A percentile compares a stretch with the other conserved stretches of the same genome.
phyloP scores from a whole-genome alignment of 2,888 invertebrate species.

The Leucozona laternaria region DNA sequence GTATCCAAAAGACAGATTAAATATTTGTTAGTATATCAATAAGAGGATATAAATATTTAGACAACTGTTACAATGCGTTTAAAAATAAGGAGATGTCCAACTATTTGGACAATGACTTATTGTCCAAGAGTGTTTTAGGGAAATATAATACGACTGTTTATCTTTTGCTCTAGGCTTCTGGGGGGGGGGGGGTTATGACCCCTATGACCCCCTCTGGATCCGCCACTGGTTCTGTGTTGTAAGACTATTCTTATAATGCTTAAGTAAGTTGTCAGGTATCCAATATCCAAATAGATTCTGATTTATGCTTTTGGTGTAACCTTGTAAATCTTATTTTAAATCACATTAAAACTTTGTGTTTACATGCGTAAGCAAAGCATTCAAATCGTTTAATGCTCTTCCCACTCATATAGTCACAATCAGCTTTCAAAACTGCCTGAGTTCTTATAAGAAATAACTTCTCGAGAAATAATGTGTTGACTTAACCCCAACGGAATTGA shows the following conservation, averaged over 20 bases:
- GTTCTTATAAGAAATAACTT: not conserved
- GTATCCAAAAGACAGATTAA: too few relatives aligned
- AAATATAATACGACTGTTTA: too few relatives aligned
- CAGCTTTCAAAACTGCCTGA: not conserved
- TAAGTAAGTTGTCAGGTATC: not conserved
- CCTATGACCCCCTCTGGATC: too few relatives aligned
- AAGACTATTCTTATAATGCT: not conserved
- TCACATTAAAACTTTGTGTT: conserved; percentile 12
- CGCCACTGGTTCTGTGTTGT: not conserved
- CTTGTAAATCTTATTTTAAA: conserved; percentile 17
- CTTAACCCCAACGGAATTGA: conserved; percentile 57
- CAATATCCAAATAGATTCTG: not conserved
- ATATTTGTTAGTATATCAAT: too few relatives aligned
- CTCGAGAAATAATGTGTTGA: conserved; percentile 65
- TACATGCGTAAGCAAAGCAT: not conserved
- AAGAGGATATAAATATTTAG: too few relatives aligned
- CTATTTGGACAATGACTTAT: too few relatives aligned
- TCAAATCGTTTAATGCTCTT: not conserved
- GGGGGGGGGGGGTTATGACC: too few relatives aligned
- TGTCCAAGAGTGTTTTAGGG: too few relatives aligned
- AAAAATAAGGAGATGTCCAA: too few relatives aligned
- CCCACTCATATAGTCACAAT: too few relatives aligned
- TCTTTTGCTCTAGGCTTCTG: too few relatives aligned
- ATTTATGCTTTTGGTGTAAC: conserved; percentile 1
- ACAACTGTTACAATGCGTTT: too few relatives aligned